Evolutionary conservation across 2,797 vertebrate species (phyloP).

Genomic region (Macropodus opercularis): DNA sequence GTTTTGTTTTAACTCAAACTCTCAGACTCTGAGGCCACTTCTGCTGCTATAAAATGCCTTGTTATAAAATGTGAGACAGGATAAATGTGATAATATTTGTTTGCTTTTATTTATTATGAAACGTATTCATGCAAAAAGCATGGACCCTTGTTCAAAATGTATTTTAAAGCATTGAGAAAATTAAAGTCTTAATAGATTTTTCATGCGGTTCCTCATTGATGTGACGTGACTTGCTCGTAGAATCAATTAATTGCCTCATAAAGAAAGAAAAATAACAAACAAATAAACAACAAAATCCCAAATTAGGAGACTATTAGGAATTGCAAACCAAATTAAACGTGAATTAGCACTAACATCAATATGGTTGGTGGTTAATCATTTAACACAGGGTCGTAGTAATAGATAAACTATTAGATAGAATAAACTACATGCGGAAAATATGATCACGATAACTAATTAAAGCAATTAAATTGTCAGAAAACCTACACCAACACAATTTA

Average conservation of each 20-base stretch:
- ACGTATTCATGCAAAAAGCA: constrained; percentile 69
- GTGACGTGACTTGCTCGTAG: neutral
- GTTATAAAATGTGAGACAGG: constrained; percentile 50
- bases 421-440: constrained; percentile 10
- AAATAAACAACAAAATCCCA: constrained; percentile 36
- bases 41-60: constrained; percentile 67
- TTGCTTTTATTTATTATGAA: constrained; percentile 77
- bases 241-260: constrained; percentile 22
- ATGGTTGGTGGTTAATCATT: constrained; percentile 35
- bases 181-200: constrained; percentile 85
- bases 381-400: constrained; percentile 15
- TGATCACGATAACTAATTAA: neutral
- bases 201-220: constrained; percentile 24
- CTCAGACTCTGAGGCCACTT: constrained; percentile 50
- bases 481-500: neutral
- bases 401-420: constrained; percentile 14
- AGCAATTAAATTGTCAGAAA: neutral
- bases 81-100: constrained; percentile 51
- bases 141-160: constrained; percentile 61
- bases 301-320: constrained; percentile 54
- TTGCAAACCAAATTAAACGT: constrained; percentile 52
- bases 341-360: constrained; percentile 31
- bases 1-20: constrained; percentile 46
- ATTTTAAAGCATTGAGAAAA: constrained; percentile 73
- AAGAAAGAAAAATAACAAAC: constrained; percentile 25